Evolutionary conservation across 1,140 invertebrate genomes (phyloP), one percentile per base, ranked within the genome.

Genomic region (Bombus haemorrhoidalis): DNA sequence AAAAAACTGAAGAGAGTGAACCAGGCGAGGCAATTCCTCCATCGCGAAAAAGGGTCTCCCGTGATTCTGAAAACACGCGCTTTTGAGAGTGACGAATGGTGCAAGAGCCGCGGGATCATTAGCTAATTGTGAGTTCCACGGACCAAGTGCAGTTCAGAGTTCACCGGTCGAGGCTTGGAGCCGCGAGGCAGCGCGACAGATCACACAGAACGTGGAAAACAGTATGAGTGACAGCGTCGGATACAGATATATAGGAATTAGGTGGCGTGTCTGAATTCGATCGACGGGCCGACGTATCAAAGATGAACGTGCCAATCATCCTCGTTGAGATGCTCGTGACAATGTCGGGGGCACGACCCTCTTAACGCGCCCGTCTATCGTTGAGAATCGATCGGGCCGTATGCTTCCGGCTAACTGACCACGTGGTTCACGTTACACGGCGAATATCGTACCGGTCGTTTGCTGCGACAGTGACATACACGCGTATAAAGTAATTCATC

Each of bases 281-380:
- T 88, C 69, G 76, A 53, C n/a, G 39, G 37, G n/a, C 37, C 79
- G 80, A 84, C 86, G 64, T 77, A 86, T 53, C 87, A 78, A 88
- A 88, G 87, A 85, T 87, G 87, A 87, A 76, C 68, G 86, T 84
- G 87, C 59, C 87, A 88, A 88, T 88, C 87, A 88, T 76, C 41
- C 57, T 8, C 34, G 62, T 37, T 34, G 76, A 22, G 77, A 75
- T 87, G 86, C n/a, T 39, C 34, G n/a, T 76, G 86, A 85, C 87
- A 84, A 73, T 47, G 37, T 62, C 57, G 18, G 66, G 6, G 25
- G 6, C 12, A n/a, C 59, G 71, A 75, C 37, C 57, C 57, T 62
- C 57, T 82, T 32, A 59, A 47, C 57, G 37, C 15, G 10, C 5
- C 22, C 3, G 32, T 9, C 15, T 25, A 15, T 12, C 34, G 37